Evolutionary conservation across 2,888 invertebrate genomes (phyloP), one percentile per base, ranked within the genome.

Genomic region (Chrysolina oricalcia): DNA sequence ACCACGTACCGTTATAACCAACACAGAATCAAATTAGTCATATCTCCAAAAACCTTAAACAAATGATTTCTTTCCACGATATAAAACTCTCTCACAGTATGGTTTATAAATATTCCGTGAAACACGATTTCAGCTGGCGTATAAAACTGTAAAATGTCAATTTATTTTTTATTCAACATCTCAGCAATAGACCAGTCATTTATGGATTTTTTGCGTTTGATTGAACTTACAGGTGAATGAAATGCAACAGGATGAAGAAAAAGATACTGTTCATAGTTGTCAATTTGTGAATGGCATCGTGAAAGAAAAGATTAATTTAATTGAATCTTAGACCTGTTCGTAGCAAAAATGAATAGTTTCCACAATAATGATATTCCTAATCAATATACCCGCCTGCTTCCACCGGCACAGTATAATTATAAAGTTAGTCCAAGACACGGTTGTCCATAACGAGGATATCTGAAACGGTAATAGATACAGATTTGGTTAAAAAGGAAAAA

Each of bases 61-160:
- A 73, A 77, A 65, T 27, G 70, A 62, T 74, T 70, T 66, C 65
- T 68, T 77, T 72, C 43, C 65, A 41, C 41, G 41, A 67, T 70
- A 67, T 66, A 74, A 64, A n/a, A 70, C 63, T 72, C 70, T 77
- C 72, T 53, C 77, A 77, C 74, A 74, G 48, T 69, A 69, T 59
- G 27, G 70, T 72, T 66, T 64, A 70, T 48, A 72, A 71, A 70
- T 53, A 48, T 72, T 48, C 72, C 80, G 78, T 79, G 77, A 77
- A 79, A 79, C 73, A 71, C 72, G 72, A 73, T 72, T 69, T 72
- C 75, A 63, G 73, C 73, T 75, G 75, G 73, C 70, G 66, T 66
- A 63, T 67, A 75, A 75, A 72, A 65, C 70, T 74, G 65, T 76
- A 77, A 74, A 74, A 77, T 74, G 71, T 75, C 73, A 64, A 75